phyloP scores from a whole-genome alignment of 2,888 invertebrate species.

The Dugesia japonica region DNA sequence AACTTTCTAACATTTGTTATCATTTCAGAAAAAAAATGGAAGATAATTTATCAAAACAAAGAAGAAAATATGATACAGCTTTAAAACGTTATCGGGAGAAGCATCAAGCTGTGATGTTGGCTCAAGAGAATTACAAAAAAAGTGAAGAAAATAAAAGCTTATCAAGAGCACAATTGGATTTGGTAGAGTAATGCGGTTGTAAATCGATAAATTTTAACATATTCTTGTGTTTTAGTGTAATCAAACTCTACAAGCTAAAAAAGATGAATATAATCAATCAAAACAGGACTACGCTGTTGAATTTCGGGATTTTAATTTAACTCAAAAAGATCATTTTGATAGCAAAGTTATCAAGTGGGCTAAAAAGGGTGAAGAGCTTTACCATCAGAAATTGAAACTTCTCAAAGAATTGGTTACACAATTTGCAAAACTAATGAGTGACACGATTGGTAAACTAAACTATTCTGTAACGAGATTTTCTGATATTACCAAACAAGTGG shows the following conservation, averaged over 20 bases:
- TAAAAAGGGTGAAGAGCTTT: neutral
- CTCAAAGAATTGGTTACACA: neutral
- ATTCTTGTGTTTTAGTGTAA: too few species aligned
- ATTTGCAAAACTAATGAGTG: neutral
- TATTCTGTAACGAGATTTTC: neutral
- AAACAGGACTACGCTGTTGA: neutral
- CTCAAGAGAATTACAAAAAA: neutral
- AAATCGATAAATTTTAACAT: too few species aligned
- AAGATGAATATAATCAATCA: neutral
- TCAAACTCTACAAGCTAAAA: neutral
- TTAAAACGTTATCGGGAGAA: neutral
- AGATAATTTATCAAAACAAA: neutral
- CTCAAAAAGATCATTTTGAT: neutral
- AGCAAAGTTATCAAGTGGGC: neutral
- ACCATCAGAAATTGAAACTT: neutral
- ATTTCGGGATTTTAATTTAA: neutral
- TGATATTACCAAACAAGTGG: neutral
- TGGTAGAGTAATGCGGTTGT: neutral
- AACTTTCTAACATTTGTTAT: too few species aligned
- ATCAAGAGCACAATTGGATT: neutral
- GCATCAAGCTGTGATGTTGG: neutral
- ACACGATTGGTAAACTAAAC: neutral
- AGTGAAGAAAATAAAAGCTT: neutral
- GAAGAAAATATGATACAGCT: neutral
- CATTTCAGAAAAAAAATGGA: neutral